Percentiles rank a stretch among this genome's conserved stretches.
phyloP scores from a whole-genome alignment of 2,888 invertebrate genomes.

The Allophyes oxyacanthae region DNA sequence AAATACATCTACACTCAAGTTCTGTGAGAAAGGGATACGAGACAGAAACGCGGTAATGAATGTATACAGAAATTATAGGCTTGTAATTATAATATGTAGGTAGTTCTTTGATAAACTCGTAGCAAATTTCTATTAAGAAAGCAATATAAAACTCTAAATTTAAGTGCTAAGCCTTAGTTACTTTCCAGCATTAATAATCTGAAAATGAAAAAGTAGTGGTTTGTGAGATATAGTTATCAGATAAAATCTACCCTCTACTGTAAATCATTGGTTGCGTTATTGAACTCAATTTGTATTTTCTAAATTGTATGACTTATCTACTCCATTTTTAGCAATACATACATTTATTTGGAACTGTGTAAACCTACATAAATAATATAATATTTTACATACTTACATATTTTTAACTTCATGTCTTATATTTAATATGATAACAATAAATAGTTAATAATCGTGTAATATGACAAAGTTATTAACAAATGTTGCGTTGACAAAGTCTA shows the following conservation, averaged over 20 bases:
- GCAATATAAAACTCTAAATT: too few relatives aligned
- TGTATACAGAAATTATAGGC: too few relatives aligned
- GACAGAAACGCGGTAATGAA: too few relatives aligned
- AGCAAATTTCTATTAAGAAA: too few relatives aligned
- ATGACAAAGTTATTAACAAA: conserved; percentile 51
- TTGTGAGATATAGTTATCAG: conserved; percentile 29
- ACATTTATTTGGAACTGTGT: conserved; percentile 6
- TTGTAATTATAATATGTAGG: too few relatives aligned
- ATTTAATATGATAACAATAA: conserved; percentile 28
- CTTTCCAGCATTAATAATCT: conserved; percentile 45
- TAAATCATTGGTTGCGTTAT: conserved; percentile 7
- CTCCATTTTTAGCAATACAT: conserved; percentile 14
- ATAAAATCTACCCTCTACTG: conserved; percentile 24
- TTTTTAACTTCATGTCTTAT: conserved; percentile 13
- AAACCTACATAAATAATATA: conserved; percentile 31
- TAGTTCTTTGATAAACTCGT: too few relatives aligned
- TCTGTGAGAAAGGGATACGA: too few relatives aligned
- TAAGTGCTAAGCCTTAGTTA: conserved; percentile 10
- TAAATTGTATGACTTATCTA: conserved; percentile 2
- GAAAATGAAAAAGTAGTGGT: conserved; percentile 43
- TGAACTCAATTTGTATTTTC: conserved; percentile 2
- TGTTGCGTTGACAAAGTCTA: conserved; percentile 41
- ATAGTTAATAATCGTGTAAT: conserved; percentile 48
- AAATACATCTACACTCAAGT: too few relatives aligned
- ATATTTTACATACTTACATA: conserved; percentile 22